phyloP scores from a whole-genome alignment of 2,797 vertebrate species.

The Harpagifer antarcticus region DNA sequence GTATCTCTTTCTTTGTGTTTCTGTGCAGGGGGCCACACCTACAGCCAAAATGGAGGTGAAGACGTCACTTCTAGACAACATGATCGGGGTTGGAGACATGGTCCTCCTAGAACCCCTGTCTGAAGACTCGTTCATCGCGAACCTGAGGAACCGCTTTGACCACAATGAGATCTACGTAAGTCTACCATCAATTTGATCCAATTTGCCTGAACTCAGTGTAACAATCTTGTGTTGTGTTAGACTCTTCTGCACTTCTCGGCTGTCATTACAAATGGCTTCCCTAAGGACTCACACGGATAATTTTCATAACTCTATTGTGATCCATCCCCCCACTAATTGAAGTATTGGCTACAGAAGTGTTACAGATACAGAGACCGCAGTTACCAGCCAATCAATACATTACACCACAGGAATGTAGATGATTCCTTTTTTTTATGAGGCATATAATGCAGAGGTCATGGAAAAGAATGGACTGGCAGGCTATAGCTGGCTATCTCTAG shows the following conservation, averaged over 20 bases:
- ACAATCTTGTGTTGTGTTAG: background rate
- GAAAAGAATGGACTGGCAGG: slow-evolving; percentile 33
- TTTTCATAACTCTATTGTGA: slow-evolving; percentile 48
- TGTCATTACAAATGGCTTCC: background rate
- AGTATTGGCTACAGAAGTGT: slow-evolving; percentile 36
- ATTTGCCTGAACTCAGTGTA: background rate
- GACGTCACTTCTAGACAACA: slow-evolving; percentile 96
- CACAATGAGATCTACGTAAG: slow-evolving; percentile 97
- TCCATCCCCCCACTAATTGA: slow-evolving; percentile 34
- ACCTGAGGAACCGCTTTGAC: slow-evolving; percentile 95
- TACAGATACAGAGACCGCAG: slow-evolving; percentile 48
- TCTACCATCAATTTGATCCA: slow-evolving; percentile 25
- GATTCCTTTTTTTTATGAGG: slow-evolving; percentile 52
- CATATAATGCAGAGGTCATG: slow-evolving; percentile 58
- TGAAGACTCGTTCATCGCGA: slow-evolving; percentile 94
- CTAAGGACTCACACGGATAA: slow-evolving; percentile 20
- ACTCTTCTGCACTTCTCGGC: background rate
- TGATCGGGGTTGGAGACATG: slow-evolving; percentile 99
- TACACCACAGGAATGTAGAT: slow-evolving; percentile 67
- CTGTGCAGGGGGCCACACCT: slow-evolving; percentile 71
- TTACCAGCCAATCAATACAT: slow-evolving; percentile 70
- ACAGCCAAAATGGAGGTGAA: slow-evolving; percentile 98
- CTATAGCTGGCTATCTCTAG: slow-evolving; percentile 31
- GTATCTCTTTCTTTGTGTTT: slow-evolving; percentile 19
- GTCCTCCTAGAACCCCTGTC: slow-evolving; percentile 95